A percentile compares a stretch with the other conserved stretches of the same genome.
phyloP scores from a whole-genome alignment of 2,888 invertebrate genomes.

The Lutraria lutraria region DNA sequence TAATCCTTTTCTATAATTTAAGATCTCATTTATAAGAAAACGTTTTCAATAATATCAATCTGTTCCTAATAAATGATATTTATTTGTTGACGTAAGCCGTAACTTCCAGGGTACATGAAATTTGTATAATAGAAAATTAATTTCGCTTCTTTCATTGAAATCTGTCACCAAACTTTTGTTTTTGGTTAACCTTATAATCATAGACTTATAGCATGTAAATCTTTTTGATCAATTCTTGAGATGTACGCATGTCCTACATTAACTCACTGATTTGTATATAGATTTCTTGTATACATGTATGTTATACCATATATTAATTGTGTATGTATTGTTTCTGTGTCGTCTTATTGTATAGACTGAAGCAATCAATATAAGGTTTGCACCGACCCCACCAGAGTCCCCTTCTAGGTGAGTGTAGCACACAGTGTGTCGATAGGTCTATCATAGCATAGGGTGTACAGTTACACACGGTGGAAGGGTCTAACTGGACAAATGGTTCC shows the following conservation, averaged over 20 bases:
- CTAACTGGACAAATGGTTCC: background rate
- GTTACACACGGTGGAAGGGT: background rate
- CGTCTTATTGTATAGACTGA: conserved; percentile 51
- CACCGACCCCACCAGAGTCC: conserved; percentile 66
- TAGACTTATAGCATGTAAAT: background rate
- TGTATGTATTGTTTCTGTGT: background rate
- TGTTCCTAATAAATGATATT: too few relatives aligned
- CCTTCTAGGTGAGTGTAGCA: conserved; percentile 68
- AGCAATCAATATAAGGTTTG: conserved; percentile 64
- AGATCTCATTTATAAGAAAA: background rate
- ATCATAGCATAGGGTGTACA: background rate
- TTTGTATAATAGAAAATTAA: too few relatives aligned
- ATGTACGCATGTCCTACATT: background rate
- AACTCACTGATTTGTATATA: background rate
- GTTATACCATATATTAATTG: background rate
- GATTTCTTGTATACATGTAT: background rate
- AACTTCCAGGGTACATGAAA: too few relatives aligned
- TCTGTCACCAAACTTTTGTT: too few relatives aligned
- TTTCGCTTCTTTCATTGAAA: too few relatives aligned
- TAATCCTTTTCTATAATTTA: background rate
- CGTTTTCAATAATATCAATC: too few relatives aligned
- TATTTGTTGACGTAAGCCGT: too few relatives aligned
- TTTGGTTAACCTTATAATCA: too few relatives aligned
- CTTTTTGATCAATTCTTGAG: background rate
- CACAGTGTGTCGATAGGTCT: conserved; percentile 17